Conservation (phyloP, 2,113 vertebrate species). For the Piprites chloris region DNA sequence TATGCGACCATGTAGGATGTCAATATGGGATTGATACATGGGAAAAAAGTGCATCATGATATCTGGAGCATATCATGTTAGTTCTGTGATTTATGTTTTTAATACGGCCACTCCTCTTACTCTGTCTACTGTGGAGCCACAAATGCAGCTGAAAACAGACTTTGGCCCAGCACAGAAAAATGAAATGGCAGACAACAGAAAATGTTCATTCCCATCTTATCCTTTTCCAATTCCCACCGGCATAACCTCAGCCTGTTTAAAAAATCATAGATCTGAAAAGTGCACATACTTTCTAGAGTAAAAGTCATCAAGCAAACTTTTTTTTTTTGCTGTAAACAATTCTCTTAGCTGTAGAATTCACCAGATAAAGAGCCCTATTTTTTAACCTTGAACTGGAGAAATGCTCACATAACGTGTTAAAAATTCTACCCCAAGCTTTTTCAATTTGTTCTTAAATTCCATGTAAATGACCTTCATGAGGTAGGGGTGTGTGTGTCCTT, state of each 20-base stretch:
- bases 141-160: not conserved
- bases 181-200: not conserved
- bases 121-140: not conserved
- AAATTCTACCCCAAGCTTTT: not conserved
- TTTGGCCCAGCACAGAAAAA: not conserved
- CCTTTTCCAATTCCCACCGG: not conserved
- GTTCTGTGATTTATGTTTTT: conserved; percentile 13
- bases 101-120: not conserved
- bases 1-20: not conserved
- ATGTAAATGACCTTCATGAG: not conserved
- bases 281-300: not conserved
- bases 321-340: not conserved
- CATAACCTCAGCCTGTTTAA: not conserved
- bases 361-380: not conserved
- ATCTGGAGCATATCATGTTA: not conserved
- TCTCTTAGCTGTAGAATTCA: not conserved
- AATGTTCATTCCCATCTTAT: not conserved
- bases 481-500: not conserved
- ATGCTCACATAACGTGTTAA: not conserved
- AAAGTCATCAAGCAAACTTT: not conserved
- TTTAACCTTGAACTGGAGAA: not conserved
- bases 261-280: not conserved
- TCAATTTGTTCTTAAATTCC: not conserved
- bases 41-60: not conserved
- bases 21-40: not conserved